phyloP scores from a whole-genome alignment of 2,797 vertebrate genomes.

The Dryobates pubescens region DNA sequence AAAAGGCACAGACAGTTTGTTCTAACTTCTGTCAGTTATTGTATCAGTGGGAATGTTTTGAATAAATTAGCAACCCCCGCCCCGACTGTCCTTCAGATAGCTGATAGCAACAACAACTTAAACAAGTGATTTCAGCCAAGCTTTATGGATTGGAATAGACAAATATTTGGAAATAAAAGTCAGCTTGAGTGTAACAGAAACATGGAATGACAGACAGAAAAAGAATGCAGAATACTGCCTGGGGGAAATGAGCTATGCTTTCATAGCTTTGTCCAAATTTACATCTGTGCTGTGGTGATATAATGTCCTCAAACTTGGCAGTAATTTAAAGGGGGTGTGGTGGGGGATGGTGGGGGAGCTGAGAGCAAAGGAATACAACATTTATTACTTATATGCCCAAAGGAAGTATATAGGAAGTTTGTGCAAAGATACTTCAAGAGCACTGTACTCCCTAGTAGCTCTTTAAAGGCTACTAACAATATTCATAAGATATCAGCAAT shows the following conservation, averaged over 20 bases:
- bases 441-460: neutral
- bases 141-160: slow-evolving; percentile 20
- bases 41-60: neutral
- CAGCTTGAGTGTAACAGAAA: neutral
- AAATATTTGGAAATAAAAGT: slow-evolving; percentile 24
- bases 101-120: neutral
- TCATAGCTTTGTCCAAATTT: slow-evolving; percentile 36
- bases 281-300: slow-evolving; percentile 53
- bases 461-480: neutral
- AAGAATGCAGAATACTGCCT: slow-evolving; percentile 47
- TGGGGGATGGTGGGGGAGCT: neutral
- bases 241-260: slow-evolving; percentile 43
- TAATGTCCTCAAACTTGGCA: slow-evolving; percentile 3
- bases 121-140: slow-evolving; percentile 40
- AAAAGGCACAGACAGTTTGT: neutral
- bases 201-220: slow-evolving; percentile 54
- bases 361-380: neutral
- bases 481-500: neutral
- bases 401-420: neutral
- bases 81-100: neutral
- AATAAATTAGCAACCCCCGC: slow-evolving; percentile 3
- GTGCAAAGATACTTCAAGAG: neutral
- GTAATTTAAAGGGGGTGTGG: neutral
- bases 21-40: neutral
- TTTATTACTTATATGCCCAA: neutral